Evolutionary conservation across 2,888 invertebrate genomes (phyloP).

Genomic region (Ormia ochracea): DNA sequence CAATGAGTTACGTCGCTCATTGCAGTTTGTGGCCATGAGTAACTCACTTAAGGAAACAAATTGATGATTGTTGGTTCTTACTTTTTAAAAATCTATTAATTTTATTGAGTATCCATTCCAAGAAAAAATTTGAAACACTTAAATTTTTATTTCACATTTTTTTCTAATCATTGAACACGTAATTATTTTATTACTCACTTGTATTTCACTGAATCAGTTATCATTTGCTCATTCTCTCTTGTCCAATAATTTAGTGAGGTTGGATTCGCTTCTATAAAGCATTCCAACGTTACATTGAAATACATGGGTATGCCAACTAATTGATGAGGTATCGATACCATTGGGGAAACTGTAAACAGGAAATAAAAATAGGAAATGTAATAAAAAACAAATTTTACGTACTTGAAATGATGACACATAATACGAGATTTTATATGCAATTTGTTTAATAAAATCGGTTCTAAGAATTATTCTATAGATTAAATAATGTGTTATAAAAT

Average conservation of each 20-base stretch:
- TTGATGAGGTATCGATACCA: slow-evolving; percentile 94
- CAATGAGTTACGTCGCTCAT: too few species aligned
- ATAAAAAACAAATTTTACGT: not conserved
- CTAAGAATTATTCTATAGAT: not conserved
- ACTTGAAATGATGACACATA: not conserved
- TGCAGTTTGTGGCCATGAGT: too few species aligned
- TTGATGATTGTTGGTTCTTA: too few species aligned
- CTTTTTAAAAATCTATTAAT: too few species aligned
- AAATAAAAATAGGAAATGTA: not conserved
- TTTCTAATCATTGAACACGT: not conserved
- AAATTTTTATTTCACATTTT: not conserved
- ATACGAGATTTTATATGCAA: not conserved
- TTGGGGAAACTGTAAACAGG: slow-evolving; percentile 86
- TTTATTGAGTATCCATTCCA: too few species aligned
- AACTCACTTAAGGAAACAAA: too few species aligned
- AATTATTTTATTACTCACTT: slow-evolving; percentile 75
- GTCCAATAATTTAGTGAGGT: slow-evolving; percentile 95
- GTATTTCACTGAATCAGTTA: slow-evolving; percentile 90
- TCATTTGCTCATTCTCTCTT: slow-evolving; percentile 91
- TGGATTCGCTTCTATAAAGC: slow-evolving; percentile 93
- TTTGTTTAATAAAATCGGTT: not conserved
- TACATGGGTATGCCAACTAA: slow-evolving; percentile 90
- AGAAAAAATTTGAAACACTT: not conserved
- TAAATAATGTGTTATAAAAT: slow-evolving; percentile 60
- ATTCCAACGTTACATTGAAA: slow-evolving; percentile 90